Evolutionary conservation across 1,140 invertebrate genomes (phyloP), one percentile per base, ranked within the genome.

Genomic region (Trissolcus basalis): DNA sequence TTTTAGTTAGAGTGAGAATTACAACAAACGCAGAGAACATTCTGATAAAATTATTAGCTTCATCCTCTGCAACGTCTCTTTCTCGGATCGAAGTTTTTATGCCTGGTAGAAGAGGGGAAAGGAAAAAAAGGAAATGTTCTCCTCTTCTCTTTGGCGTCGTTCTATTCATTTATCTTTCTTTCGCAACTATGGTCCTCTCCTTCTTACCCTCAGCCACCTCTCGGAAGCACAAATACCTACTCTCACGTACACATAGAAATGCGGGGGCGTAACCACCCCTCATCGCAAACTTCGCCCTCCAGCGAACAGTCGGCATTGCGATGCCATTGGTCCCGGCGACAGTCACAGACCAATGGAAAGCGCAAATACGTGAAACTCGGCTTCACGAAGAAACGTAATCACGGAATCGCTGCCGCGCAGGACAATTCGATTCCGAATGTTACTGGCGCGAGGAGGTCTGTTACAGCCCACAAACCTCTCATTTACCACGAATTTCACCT

Each of bases 261-360:
- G 75, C 70, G 74, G 83, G 83, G 85, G 85, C 84, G 85, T 86
- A 85, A 82, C 83, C 81, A 80, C 80, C 83, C 83, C 84, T 81
- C 73, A 80, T 82, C 75, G 80, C 59, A 15, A 65, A 69, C 53
- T 73, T 79, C 75, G 78, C 77, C 79, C 78, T 80, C 74, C 60
- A 79, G 68, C 76, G 80, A 78, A 83, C 83, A 86, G 81, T 86
- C 83, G 82, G 82, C 85, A 87, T 87, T 75, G 81, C 72, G 73
- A 83, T 86, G 81, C 83, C 83, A 87, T 87, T 87, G 86, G 86
- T 81, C 81, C 78, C 65, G 63, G 79, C 82, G 84, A 86, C 83
- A 86, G 80, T 85, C 85, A 83, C 78, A 85, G 85, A 86, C 82
- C 86, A 86, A 87, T 86, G 82, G 82, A 86, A 85, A 82, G 81